Percentiles rank a stretch among this genome's conserved stretches.
Conservation (phyloP, 2,113 vertebrate species). For the Microcebus lehilahytsara region DNA sequence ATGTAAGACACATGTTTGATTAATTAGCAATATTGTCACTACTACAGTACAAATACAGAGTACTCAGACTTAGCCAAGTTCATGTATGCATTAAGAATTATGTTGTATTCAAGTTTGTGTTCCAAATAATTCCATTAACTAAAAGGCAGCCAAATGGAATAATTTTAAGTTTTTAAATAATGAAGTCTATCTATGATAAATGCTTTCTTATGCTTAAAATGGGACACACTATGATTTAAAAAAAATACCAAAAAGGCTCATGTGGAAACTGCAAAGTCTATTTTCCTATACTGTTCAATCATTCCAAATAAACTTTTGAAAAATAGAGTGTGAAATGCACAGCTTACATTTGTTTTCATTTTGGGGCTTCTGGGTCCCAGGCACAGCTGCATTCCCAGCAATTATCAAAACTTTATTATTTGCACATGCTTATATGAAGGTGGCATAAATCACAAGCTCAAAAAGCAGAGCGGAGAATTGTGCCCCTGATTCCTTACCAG, state of each 20-base stretch:
- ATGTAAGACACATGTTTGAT: constrained; percentile 48
- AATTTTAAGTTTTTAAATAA: constrained; percentile 35
- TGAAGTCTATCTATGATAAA: constrained; percentile 33
- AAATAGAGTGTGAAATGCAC: not conserved
- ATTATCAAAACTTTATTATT: not conserved
- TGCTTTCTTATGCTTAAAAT: constrained; percentile 29
- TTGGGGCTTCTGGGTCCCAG: not conserved
- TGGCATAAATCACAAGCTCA: not conserved
- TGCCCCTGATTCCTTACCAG: not conserved
- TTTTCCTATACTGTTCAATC: constrained; percentile 45
- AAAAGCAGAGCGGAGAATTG: not conserved
- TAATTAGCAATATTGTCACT: constrained; percentile 52
- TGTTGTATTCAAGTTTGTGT: not conserved
- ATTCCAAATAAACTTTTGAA: constrained; percentile 41
- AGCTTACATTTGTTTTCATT: constrained; percentile 18
- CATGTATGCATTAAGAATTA: not conserved
- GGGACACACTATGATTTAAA: not conserved
- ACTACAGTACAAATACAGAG: not conserved
- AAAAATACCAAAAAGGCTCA: not conserved
- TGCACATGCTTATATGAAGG: not conserved
- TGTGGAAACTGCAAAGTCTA: not conserved
- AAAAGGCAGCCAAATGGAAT: not conserved
- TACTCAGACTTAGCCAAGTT: not conserved
- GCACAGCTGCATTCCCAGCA: not conserved
- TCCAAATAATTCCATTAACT: constrained; percentile 43